Percentiles rank a stretch among this genome's conserved stretches.
These are phyloP conservation scores for Bugulina stolonifera DNA, from an alignment of 2,888 invertebrate species.

Conservation along the genomic window DNA sequence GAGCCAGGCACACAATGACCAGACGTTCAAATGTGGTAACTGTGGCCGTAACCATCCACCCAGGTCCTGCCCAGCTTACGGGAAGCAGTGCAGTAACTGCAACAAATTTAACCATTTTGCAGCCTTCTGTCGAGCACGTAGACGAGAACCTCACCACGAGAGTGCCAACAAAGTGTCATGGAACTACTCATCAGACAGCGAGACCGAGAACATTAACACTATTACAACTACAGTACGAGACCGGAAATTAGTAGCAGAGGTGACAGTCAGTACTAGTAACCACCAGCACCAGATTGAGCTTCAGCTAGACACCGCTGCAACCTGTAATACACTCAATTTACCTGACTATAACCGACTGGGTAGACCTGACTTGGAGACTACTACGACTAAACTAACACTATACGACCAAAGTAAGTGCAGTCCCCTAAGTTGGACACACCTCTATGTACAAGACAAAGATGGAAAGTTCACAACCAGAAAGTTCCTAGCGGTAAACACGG, in stretches of 20 bases:
- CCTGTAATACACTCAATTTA: background rate
- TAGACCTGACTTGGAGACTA: background rate
- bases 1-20: background rate
- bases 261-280: background rate
- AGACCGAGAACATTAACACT: background rate
- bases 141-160: background rate
- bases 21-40: background rate
- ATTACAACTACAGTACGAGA: background rate
- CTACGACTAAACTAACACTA: background rate
- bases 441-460: background rate
- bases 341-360: background rate
- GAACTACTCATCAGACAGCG: conserved; percentile 12
- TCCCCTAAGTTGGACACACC: background rate
- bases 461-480: background rate
- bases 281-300: background rate
- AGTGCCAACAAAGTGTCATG: background rate
- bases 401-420: background rate
- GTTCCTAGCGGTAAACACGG: background rate
- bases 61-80: background rate
- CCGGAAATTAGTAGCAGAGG: background rate
- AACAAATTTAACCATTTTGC: conserved; percentile 6
- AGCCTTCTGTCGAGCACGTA: background rate
- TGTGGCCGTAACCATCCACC: conserved; percentile 1
- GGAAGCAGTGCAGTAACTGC: background rate
- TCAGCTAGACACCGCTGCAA: conserved; percentile 1